Evolutionary conservation across 2,797 vertebrate genomes (phyloP).

Genomic region (Carcharodon carcharias): DNA sequence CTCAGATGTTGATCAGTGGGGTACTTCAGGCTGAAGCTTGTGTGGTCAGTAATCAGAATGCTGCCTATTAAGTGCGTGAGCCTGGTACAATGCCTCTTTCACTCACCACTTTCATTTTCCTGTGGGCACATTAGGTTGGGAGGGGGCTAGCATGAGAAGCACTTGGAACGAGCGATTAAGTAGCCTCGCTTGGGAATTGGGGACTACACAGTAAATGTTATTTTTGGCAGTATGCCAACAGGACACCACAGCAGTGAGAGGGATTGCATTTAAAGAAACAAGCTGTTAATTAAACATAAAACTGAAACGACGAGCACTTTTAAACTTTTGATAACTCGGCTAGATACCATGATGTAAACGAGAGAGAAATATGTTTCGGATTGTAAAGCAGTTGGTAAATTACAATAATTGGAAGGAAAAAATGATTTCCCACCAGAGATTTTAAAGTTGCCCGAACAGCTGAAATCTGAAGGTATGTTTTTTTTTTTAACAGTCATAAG

Average conservation of each 20-base stretch:
- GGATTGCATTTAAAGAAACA: constrained; percentile 12
- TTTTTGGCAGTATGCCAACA: constrained; percentile 16
- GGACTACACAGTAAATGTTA: background rate
- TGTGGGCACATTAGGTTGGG: background rate
- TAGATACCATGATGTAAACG: background rate
- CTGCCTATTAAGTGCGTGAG: constrained; percentile 60
- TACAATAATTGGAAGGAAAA: background rate
- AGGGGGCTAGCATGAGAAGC: background rate
- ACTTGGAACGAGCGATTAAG: background rate
- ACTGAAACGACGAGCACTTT: background rate
- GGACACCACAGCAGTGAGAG: background rate
- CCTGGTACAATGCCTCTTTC: constrained; percentile 60
- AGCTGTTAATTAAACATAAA: constrained; percentile 30
- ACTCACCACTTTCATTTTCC: constrained; percentile 55
- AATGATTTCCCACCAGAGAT: background rate
- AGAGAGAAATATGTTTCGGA: background rate
- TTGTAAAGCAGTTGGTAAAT: background rate
- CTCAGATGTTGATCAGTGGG: constrained; percentile 66
- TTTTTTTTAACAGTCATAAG: no score
- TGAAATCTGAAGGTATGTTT: background rate
- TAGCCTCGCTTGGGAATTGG: background rate
- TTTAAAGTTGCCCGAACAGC: background rate
- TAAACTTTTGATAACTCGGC: constrained; percentile 4
- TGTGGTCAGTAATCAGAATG: constrained; percentile 58
- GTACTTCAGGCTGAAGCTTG: constrained; percentile 65